A percentile compares a stretch with the other conserved stretches of the same genome.
Conservation (phyloP, 2,113 vertebrate species). For the Ictalurus furcatus region DNA sequence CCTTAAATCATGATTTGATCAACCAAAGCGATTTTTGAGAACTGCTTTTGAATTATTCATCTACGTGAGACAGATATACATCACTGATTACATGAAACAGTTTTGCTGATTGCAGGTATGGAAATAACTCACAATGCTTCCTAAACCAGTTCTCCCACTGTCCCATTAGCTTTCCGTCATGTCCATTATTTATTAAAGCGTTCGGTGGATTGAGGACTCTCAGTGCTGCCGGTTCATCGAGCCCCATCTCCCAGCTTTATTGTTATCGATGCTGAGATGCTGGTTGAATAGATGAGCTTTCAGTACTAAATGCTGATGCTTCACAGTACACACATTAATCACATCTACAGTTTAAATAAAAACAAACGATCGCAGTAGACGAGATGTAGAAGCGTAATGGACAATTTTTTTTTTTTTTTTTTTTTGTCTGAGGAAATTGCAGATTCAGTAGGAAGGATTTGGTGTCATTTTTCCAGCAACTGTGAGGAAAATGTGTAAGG, state of each 20-base stretch:
- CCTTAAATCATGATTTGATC: neutral
- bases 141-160: neutral
- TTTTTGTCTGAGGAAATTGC: neutral
- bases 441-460: neutral
- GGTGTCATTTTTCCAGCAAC: neutral
- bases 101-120: neutral
- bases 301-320: neutral
- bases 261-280: constrained; percentile 13
- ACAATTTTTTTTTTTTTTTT: neutral
- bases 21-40: neutral
- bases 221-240: constrained; percentile 13
- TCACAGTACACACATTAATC: constrained; percentile 10
- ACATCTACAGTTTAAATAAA: neutral
- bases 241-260: constrained; percentile 19
- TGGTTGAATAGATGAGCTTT: constrained; percentile 10
- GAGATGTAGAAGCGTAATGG: too few species aligned
- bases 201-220: neutral
- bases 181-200: constrained; percentile 20
- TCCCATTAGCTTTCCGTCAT: neutral
- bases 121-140: neutral
- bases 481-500: neutral
- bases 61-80: neutral
- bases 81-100: neutral
- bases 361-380: neutral
- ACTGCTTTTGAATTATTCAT: neutral